Evolutionary conservation across 2,113 vertebrate genomes (phyloP).

Genomic region (Ariopsis seemanni): DNA sequence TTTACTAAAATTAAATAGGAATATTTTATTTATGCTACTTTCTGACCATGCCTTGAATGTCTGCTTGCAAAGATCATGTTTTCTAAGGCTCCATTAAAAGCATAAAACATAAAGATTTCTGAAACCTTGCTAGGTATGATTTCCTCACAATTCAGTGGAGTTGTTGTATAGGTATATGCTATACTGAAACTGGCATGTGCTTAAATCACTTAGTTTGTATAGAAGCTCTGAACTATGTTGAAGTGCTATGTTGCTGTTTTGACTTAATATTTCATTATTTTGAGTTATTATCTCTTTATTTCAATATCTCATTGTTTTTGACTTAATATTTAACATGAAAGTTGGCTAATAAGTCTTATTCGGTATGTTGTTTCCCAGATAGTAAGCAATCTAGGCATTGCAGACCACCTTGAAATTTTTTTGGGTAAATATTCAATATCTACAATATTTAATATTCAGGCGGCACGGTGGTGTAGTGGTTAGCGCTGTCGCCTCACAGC

Average conservation of each 20-base stretch:
- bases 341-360: background rate
- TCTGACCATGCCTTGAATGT: background rate
- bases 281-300: background rate
- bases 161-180: background rate
- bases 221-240: background rate
- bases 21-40: background rate
- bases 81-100: background rate
- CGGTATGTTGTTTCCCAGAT: background rate
- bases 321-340: background rate
- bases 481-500: no score
- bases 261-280: background rate
- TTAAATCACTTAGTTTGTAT: background rate
- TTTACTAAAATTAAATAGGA: background rate
- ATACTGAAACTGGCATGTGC: background rate
- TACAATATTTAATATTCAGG: no score
- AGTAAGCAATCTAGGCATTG: no score
- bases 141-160: background rate
- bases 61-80: background rate
- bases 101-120: background rate
- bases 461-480: no score
- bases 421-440: no score
- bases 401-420: no score
- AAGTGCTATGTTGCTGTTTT: background rate
- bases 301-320: background rate
- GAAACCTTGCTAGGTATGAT: background rate